Evolutionary conservation across 2,888 invertebrate species (phyloP).

Genomic region (Latrodectus hesperus): DNA sequence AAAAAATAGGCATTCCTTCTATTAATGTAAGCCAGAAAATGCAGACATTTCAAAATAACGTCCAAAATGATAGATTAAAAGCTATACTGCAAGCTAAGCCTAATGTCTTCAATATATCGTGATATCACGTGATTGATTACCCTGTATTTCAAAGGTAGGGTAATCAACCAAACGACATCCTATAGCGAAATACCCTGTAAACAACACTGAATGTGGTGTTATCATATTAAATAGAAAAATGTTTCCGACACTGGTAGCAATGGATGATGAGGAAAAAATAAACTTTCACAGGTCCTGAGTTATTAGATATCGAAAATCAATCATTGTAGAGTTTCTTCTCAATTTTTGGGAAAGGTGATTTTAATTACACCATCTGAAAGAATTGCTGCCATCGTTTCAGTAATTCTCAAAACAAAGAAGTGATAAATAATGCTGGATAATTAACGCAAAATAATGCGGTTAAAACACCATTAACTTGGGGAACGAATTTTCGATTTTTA

Average conservation of each 20-base stretch:
- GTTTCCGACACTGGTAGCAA: background rate
- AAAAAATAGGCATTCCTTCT: too few species aligned
- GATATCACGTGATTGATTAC: background rate
- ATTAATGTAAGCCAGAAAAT: too few species aligned
- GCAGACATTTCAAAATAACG: background rate
- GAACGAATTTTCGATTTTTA: constrained; percentile 19
- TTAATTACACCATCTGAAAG: constrained; percentile 55
- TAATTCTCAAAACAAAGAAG: constrained; percentile 43
- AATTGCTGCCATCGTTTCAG: constrained; percentile 53
- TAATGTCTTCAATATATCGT: background rate
- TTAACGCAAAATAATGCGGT: constrained; percentile 58
- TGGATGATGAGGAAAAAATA: constrained; percentile 10
- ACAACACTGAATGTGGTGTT: background rate
- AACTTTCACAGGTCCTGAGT: constrained; percentile 22
- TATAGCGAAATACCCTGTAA: background rate
- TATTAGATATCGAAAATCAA: constrained; percentile 55
- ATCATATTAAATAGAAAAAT: background rate
- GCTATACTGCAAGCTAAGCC: background rate
- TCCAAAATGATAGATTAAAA: background rate
- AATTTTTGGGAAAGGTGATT: constrained; percentile 36
- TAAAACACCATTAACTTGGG: constrained; percentile 56
- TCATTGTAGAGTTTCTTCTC: constrained; percentile 33
- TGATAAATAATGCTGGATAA: constrained; percentile 55
- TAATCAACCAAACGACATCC: constrained; percentile 1
- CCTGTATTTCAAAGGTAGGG: background rate